phyloP scores from a whole-genome alignment of 2,888 invertebrate genomes.

The Augochlorella aurata region DNA sequence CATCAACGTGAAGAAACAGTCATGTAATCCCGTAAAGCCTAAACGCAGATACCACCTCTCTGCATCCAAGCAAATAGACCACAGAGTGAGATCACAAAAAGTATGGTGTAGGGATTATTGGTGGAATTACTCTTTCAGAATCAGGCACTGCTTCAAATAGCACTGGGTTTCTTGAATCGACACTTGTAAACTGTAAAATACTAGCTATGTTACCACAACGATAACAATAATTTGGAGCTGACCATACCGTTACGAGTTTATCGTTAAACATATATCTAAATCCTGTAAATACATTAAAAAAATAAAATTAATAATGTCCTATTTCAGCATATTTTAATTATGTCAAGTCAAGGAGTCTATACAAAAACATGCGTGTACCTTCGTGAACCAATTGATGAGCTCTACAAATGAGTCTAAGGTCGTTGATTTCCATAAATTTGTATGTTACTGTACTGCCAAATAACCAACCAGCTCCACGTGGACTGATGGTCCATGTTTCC shows the following conservation, averaged over 20 bases:
- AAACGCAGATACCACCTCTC: constrained; percentile 69
- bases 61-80: constrained; percentile 71
- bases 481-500: constrained; percentile 95
- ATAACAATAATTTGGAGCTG: constrained; percentile 99
- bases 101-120: constrained; percentile 96
- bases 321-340: neutral
- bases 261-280: constrained; percentile 99
- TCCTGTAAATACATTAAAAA: constrained; percentile 84
- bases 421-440: constrained; percentile 96
- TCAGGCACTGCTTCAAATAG: constrained; percentile 98
- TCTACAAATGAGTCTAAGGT: constrained; percentile 95
- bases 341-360: neutral
- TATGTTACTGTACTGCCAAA: constrained; percentile 97
- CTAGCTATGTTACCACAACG: constrained; percentile 99
- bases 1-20: constrained; percentile 62
- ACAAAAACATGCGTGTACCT: constrained; percentile 84
- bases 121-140: constrained; percentile 95
- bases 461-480: constrained; percentile 98
- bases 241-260: constrained; percentile 98
- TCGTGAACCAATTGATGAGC: constrained; percentile 99
- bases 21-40: constrained; percentile 69
- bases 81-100: constrained; percentile 88
- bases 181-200: constrained; percentile 93
- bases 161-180: constrained; percentile 90
- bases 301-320: neutral